These are phyloP conservation scores for Graphium colonna DNA, from an alignment of 2,888 invertebrate species.

Conservation along the genomic window DNA sequence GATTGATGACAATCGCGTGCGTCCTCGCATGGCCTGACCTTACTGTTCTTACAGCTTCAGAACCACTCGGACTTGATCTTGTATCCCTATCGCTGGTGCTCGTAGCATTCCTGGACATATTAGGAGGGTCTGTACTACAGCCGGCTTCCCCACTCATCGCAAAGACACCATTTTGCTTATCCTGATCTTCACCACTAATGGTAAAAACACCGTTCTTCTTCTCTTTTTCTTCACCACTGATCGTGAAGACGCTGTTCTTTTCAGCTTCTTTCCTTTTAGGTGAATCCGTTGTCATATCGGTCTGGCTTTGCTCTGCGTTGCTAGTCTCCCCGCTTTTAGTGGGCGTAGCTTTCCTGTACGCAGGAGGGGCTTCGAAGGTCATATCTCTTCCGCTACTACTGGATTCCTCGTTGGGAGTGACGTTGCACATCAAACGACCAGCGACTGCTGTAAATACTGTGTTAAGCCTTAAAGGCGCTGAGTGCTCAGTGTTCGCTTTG, in stretches of 20 bases:
- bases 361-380: conserved; percentile 69
- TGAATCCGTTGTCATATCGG: conserved; percentile 66
- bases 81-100: conserved; percentile 51
- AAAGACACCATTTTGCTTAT: conserved; percentile 66
- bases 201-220: conserved; percentile 68
- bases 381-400: conserved; percentile 72
- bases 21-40: conserved; percentile 85
- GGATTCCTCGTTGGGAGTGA: conserved; percentile 73
- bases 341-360: conserved; percentile 71
- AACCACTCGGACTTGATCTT: conserved; percentile 59
- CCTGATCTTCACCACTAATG: conserved; percentile 61
- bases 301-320: conserved; percentile 64
- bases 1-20: conserved; percentile 88
- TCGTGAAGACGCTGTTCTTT: conserved; percentile 63
- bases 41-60: conserved; percentile 61
- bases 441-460: conserved; percentile 77
- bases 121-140: conserved; percentile 68
- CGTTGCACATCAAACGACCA: conserved; percentile 74
- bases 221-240: conserved; percentile 59
- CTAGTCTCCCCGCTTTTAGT: conserved; percentile 62
- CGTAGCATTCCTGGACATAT: conserved; percentile 35
- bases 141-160: conserved; percentile 70
- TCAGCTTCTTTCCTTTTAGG: conserved; percentile 57
- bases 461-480: conserved; percentile 71
- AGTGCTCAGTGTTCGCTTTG: conserved; percentile 71